Base-by-base conservation (phyloP, 1,140 invertebrate genomes). In the Camponotus floridanus region DNA sequence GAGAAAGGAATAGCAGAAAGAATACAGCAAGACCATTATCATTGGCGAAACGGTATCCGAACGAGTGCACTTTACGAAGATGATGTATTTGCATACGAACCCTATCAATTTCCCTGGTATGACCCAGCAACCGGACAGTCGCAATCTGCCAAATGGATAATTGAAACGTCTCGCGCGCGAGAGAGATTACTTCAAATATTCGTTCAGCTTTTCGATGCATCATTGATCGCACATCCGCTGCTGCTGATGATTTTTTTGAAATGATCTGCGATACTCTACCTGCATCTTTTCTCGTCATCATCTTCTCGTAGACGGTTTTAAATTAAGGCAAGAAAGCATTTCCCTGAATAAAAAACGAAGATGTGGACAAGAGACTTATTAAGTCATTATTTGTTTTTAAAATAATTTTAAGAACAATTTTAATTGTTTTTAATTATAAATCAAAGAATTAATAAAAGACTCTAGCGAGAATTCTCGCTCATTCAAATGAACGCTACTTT, bases 271-370 rank as follows among this genome's bases (percentile, higher is more conserved):
- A 48, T 7, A 55, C 51, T 61, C 51, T 61, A 36, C 36, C 90
- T 86, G 42, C 90, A 81, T 39, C 89, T 68, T 45, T 87, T 88
- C 68, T 93, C 91, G 92, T 97, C 98, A 91, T 96, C 96, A 92
- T 98, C 91, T 97, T 97, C 91, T 97, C 97, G 95, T 99, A 98
- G 59, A 94, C 76, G 97, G 97, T 93, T 98, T 97, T 0, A 98
- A 98, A 93, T 98, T 98, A 94, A 99, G 99, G 83, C 98, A 96
- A 48, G 99, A 95, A 91, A 99, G 98, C 88, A 98, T 97, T 91
- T 98, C 97, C 92, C 96, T 97, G 85, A 74, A 92, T 92, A 59
- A 79, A 86, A 83, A 85, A 78, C 21, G 67, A 64, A n/a, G 1
- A 11, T 1, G 11, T 31, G 3, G 8, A 18, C 1, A 57, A 31